A percentile compares a stretch with the other conserved stretches of the same genome.
Conservation (phyloP, 2,888 invertebrate species). For the Diarsia brunnea region DNA sequence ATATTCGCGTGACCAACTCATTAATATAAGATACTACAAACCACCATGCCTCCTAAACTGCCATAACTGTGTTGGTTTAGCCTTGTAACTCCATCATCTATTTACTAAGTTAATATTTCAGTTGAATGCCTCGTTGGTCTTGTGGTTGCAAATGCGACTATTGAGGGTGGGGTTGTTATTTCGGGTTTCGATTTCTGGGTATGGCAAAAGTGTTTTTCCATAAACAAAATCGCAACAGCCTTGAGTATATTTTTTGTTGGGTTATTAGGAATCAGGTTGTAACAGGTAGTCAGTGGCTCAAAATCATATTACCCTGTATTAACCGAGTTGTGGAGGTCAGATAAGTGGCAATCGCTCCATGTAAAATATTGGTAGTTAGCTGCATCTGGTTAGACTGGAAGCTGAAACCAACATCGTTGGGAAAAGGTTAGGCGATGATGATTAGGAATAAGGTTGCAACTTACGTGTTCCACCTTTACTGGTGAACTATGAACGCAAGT, state of each 20-base stretch:
- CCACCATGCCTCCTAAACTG: constrained; percentile 62
- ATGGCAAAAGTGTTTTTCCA: background rate
- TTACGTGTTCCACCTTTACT: background rate
- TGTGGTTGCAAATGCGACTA: background rate
- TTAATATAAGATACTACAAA: constrained; percentile 70
- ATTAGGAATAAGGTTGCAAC: background rate
- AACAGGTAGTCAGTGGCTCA: background rate
- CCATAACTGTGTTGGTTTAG: constrained; percentile 64
- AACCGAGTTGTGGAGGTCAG: too few relatives aligned
- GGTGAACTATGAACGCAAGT: background rate
- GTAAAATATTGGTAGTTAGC: too few relatives aligned
- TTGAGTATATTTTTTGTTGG: background rate
- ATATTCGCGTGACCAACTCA: constrained; percentile 75
- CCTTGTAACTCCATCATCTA: constrained; percentile 52
- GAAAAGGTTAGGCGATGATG: background rate
- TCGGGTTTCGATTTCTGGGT: background rate
- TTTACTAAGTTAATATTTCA: constrained; percentile 50
- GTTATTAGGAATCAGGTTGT: too few relatives aligned
- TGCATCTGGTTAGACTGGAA: too few relatives aligned
- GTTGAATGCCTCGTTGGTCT: background rate
- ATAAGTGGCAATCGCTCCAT: too few relatives aligned
- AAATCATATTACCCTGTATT: too few relatives aligned
- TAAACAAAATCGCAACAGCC: background rate
- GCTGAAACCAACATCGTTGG: too few relatives aligned
- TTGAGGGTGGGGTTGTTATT: background rate